Evolutionary conservation across 2,113 vertebrate genomes (phyloP), one percentile per base, ranked within the genome.

Genomic region (Rhabdomys dilectus): DNA sequence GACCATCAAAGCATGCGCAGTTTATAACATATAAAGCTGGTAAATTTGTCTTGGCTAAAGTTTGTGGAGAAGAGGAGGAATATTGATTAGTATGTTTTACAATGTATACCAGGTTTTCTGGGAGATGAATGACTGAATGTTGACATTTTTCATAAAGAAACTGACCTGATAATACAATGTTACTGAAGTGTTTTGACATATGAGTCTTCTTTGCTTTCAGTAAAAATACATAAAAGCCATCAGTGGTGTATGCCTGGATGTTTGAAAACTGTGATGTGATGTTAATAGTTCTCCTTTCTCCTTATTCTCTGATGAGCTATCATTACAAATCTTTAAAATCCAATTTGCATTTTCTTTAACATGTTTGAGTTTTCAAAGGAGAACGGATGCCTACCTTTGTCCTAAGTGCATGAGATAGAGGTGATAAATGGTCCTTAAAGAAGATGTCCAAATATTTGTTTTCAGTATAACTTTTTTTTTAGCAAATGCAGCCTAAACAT

Each of bases 101-200:
- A 31, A 29, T 87, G 34, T 31, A 78, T 9, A 48, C 6, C 17
- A 85, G 48, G 70, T 86, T 66, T 94, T 56, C 88, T 93, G 68
- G 84, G 95, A 96, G 62, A 36, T 84, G 84, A 80, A 94, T 93
- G 56, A 97, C 31, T 91, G 36, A 85, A 85, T 73, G 73, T 72
- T 93, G 77, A 92, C 91, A 93, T 92, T 97, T 91, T 91, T 91
- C 82, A 70, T 16, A 91, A 51, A 95, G 22, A 96, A 96, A 88
- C 62, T 85, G 92, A 95, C 60, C n/a, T 94, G 56, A 94, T 92
- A 97, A 95, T 78, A 92, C 62, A 96, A 73, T 80, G 81, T 80
- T 96, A 66, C 93, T 92, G 22, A 96, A 93, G 13, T 84, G 86
- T 95, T 96, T 95, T 95, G 80, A 95, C 75, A 97, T 73, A 9